These are phyloP conservation scores for Lordiphosa clarofinis DNA, from an alignment of 1,140 invertebrate species.

Conservation along the genomic window DNA sequence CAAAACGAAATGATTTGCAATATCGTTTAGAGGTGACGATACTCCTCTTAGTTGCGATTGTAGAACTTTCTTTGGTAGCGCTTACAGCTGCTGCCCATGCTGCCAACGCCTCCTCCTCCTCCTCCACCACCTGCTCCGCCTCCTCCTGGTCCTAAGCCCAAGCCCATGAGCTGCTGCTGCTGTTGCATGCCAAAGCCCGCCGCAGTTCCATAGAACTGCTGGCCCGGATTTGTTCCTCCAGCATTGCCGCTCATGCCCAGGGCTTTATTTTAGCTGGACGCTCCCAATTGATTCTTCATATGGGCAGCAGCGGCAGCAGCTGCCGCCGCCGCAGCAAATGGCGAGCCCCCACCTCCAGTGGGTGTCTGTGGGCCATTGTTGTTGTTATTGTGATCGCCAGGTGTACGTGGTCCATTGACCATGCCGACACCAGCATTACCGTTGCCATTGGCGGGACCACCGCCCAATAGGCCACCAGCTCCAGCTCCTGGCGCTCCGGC, in stretches of 20 bases:
- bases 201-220: constrained; percentile 53
- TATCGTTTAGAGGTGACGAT: constrained; percentile 1
- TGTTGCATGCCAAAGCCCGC: constrained; percentile 50
- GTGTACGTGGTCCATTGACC: constrained; percentile 68
- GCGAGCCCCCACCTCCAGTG: constrained; percentile 51
- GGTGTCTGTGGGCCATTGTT: constrained; percentile 71
- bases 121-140: constrained; percentile 27
- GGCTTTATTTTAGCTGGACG: constrained; percentile 80
- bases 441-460: constrained; percentile 28
- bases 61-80: constrained; percentile 79
- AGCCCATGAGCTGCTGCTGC: constrained; percentile 55
- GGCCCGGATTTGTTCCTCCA: constrained; percentile 28
- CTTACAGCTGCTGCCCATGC: constrained; percentile 68
- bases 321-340: constrained; percentile 64
- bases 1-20: constrained; percentile 49
- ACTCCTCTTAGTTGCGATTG: constrained; percentile 57
- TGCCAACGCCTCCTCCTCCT: constrained; percentile 51
- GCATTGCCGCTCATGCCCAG: constrained; percentile 39
- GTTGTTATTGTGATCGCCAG: constrained; percentile 75
- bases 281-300: constrained; percentile 77
- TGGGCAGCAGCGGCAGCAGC: constrained; percentile 69
- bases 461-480: constrained; percentile 34
- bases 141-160: constrained; percentile 46
- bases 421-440: constrained; percentile 41
- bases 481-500: constrained; percentile 32